Evolutionary conservation across 2,797 vertebrate species (phyloP).

Genomic region (Xenops minutus): DNA sequence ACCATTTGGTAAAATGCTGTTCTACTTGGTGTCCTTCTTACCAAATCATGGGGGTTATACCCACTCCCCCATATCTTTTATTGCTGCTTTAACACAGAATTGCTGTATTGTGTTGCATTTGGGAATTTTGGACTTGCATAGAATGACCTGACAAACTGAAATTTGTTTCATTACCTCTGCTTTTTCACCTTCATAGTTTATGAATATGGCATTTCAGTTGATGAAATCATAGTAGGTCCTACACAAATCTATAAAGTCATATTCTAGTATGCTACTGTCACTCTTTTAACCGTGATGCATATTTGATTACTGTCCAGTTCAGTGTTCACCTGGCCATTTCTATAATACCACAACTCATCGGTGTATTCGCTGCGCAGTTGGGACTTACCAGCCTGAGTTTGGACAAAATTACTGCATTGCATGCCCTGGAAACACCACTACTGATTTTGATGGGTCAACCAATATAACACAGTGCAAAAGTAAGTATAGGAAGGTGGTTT

Average conservation of each 20-base stretch:
- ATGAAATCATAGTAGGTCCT: background rate
- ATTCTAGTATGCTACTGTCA: background rate
- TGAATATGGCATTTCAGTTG: background rate
- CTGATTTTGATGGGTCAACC: constrained; percentile 96
- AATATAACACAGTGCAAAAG: constrained; percentile 98
- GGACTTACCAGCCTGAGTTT: constrained; percentile 92
- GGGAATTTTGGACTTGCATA: background rate
- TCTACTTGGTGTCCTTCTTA: background rate
- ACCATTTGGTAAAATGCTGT: background rate
- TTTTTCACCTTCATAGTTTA: background rate
- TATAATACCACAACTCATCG: constrained; percentile 95
- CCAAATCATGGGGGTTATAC: background rate
- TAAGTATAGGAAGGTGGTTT: constrained; percentile 70
- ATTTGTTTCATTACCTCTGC: background rate
- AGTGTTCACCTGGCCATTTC: constrained; percentile 96
- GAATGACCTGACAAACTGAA: background rate
- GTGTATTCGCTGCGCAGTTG: constrained; percentile 89
- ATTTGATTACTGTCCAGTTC: constrained; percentile 79
- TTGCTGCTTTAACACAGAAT: background rate
- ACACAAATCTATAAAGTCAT: background rate
- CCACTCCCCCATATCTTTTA: background rate
- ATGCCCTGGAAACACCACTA: constrained; percentile 95
- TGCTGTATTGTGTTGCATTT: background rate
- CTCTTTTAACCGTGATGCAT: background rate
- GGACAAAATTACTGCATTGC: constrained; percentile 91